Conservation (phyloP, 1,140 invertebrate genomes). For the Ylistrum balloti region DNA sequence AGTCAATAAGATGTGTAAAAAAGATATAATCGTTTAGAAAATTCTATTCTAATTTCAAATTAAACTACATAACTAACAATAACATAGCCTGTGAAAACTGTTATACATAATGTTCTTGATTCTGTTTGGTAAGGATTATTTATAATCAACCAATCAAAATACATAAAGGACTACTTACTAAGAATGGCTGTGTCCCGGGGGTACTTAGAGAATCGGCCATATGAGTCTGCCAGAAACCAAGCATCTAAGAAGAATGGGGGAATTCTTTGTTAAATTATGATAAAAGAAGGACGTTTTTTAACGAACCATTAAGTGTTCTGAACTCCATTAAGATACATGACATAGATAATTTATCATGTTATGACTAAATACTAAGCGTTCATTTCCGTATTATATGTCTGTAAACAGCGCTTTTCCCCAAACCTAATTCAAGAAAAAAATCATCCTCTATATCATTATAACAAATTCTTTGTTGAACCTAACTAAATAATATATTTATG, state of each 20-base stretch:
- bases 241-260: constrained; percentile 59
- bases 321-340: not conserved
- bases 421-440: constrained; percentile 30
- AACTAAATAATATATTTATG: not conserved
- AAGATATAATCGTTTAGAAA: not conserved
- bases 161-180: constrained; percentile 56
- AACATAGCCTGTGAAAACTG: not conserved
- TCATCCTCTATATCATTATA: not conserved
- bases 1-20: not conserved
- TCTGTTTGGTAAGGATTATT: not conserved
- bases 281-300: not conserved
- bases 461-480: constrained; percentile 13
- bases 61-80: not conserved
- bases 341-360: not conserved
- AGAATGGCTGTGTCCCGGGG: constrained; percentile 57
- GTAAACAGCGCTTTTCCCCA: not conserved
- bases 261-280: constrained; percentile 43
- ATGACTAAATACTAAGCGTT: not conserved
- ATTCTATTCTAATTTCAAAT: no score
- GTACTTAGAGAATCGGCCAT: constrained; percentile 60
- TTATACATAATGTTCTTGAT: not conserved
- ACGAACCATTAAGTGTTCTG: constrained; percentile 6
- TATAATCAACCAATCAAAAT: constrained; percentile 23
- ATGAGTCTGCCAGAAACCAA: constrained; percentile 63
- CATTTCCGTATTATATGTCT: constrained; percentile 6